A percentile compares a stretch with the other conserved stretches of the same genome.
Evolutionary conservation across 2,113 vertebrate genomes (phyloP).

Genomic region (Cyanocitta stelleri): DNA sequence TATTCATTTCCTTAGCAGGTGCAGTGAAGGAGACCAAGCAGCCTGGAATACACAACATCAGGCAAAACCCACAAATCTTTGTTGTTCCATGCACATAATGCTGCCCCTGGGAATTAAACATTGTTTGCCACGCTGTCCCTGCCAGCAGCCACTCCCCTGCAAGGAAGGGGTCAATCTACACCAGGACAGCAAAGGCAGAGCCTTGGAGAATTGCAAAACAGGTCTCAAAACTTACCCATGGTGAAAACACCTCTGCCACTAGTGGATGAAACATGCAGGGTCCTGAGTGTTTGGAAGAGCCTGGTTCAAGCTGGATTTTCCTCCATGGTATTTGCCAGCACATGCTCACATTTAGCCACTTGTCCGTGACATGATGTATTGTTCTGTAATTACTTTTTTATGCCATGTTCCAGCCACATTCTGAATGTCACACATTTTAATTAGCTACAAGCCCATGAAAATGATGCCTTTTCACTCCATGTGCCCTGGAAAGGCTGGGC

Average conservation of each 20-base stretch:
- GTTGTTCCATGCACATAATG: background rate
- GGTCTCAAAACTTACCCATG: background rate
- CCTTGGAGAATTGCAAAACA: background rate
- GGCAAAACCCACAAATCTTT: background rate
- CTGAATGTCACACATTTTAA: slow-evolving; percentile 56
- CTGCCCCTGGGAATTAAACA: background rate
- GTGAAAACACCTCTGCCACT: background rate
- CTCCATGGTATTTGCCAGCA: background rate
- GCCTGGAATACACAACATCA: background rate
- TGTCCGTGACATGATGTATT: background rate
- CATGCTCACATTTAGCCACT: background rate
- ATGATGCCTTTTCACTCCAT: background rate
- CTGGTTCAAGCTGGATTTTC: background rate
- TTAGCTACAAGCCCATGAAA: slow-evolving; percentile 45
- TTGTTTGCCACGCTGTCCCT: rapidly evolving
- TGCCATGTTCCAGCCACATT: background rate
- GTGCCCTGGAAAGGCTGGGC: background rate
- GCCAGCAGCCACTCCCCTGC: background rate
- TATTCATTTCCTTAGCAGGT: background rate
- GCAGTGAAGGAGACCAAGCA: background rate
- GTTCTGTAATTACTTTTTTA: slow-evolving; percentile 27
- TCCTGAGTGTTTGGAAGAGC: background rate
- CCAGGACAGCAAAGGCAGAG: background rate
- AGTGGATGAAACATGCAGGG: rapidly evolving
- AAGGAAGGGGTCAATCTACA: background rate